Conservation (phyloP, 2,113 vertebrate genomes). For the Myxocyprinus asiaticus region DNA sequence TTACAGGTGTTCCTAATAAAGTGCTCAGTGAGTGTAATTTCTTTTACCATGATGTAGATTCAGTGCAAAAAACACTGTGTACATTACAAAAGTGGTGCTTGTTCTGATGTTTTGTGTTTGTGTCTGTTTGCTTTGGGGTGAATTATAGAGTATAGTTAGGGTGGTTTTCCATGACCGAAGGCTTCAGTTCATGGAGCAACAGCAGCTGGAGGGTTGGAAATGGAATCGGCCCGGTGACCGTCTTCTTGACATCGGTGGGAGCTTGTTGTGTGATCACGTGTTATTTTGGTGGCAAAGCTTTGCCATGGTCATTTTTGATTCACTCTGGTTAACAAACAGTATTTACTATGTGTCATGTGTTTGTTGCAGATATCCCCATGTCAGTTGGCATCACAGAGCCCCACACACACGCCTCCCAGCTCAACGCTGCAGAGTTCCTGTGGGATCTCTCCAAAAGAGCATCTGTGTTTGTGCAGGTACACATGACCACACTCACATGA, state of each 20-base stretch:
- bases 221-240: slow-evolving; percentile 96
- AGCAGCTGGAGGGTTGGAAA: slow-evolving; percentile 96
- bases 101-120: slow-evolving; percentile 31
- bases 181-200: slow-evolving; percentile 95
- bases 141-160: slow-evolving; percentile 90
- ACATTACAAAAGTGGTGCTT: background rate
- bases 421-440: slow-evolving; percentile 96
- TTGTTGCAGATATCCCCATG: slow-evolving; percentile 91
- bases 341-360: slow-evolving; percentile 20
- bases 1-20: too few species aligned
- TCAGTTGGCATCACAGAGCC: slow-evolving; percentile 96
- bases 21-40: too few species aligned
- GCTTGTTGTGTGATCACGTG: slow-evolving; percentile 10
- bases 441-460: slow-evolving; percentile 96
- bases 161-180: slow-evolving; percentile 97
- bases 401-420: slow-evolving; percentile 89
- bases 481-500: background rate
- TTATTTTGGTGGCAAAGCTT: background rate
- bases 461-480: slow-evolving; percentile 96
- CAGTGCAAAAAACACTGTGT: background rate
- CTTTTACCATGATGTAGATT: background rate
- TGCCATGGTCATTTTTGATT: background rate
- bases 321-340: too few species aligned
- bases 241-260: slow-evolving; percentile 92
- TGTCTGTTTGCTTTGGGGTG: slow-evolving; percentile 61